Base-by-base conservation (phyloP, 2,888 invertebrate species). In the Tigriopus californicus region DNA sequence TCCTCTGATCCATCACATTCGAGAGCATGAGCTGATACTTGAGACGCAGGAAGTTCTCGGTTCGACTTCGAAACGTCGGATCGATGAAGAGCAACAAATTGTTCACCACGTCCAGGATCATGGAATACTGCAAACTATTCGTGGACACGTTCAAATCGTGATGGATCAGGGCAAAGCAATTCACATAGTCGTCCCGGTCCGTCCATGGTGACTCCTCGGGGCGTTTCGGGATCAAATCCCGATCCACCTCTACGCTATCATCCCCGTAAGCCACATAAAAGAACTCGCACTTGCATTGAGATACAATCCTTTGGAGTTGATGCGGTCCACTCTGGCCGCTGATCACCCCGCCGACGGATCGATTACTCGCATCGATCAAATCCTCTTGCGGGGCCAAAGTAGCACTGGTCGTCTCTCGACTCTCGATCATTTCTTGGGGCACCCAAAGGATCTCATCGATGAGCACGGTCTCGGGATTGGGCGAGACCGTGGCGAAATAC, bases 71-170 rank as follows among this genome's bases (percentile, higher is more conserved):
- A 13, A 46, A 58, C 58, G 61, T 22, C 0, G 97, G 95, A 71
- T 97, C 97, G 60, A 97, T 92, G 72, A 91, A 94, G 1, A 99
- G 77, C 58, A 98, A 75, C 40, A 99, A 77, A 75, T 97, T 95
- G 75, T 99, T 98, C 2, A 99, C 87, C 65, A 98, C 86, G 72
- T 98, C 98, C 67, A 98, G 75, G 44, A 98, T 80, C 90, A 97
- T 95, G 1, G 86, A 87, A 71, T 95, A 97, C 80, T 91, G 78
- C 20, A 71, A 66, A 49, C 47, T 65, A 69, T 94, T 95, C 47
- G 94, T 92, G 74, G 89, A 91, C n/a, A 94, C 91, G 69, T 95
- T 92, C 41, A 98, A 77, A 74, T 97, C 97, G 70, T 98, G 90
- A 75, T 98, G 98, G 82, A 95, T 91, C 54, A 98, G 76, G 0